Percentiles rank a stretch among this genome's conserved stretches.
Conservation (phyloP, 2,113 vertebrate species). For the Gallinago undulata region DNA sequence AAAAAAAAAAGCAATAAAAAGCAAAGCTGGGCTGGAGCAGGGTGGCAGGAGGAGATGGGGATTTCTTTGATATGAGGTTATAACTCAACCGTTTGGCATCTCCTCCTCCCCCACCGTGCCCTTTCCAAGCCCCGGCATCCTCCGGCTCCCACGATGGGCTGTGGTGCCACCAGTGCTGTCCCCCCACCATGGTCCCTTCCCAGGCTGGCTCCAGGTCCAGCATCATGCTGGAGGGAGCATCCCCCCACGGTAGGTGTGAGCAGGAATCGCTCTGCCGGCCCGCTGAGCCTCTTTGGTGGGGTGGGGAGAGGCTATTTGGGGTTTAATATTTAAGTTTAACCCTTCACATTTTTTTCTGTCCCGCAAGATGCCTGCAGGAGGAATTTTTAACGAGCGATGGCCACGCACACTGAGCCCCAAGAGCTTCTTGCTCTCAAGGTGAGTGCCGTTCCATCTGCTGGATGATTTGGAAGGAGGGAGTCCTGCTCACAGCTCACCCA, state of each 20-base stretch:
- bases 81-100: not conserved
- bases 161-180: fast-evolving
- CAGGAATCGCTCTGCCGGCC: not conserved
- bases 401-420: fast-evolving
- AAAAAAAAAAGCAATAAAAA: not conserved
- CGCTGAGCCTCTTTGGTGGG: not conserved
- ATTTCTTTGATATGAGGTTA: not conserved
- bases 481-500: not conserved
- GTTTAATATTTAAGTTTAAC: not conserved
- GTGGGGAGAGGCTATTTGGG: not conserved
- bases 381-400: not conserved
- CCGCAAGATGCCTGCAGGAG: not conserved
- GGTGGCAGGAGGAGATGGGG: not conserved
- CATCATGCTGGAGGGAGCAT: not conserved
- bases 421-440: not conserved
- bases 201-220: not conserved
- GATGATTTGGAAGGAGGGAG: not conserved
- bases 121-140: not conserved
- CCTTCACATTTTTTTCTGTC: not conserved
- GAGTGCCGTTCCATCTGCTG: not conserved
- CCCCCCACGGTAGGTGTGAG: not conserved
- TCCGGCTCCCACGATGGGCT: fast-evolving
- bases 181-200: not conserved
- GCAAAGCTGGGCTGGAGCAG: not conserved
- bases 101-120: not conserved